Conservation (phyloP, 2,888 invertebrate genomes). For the Buathra laborator region DNA sequence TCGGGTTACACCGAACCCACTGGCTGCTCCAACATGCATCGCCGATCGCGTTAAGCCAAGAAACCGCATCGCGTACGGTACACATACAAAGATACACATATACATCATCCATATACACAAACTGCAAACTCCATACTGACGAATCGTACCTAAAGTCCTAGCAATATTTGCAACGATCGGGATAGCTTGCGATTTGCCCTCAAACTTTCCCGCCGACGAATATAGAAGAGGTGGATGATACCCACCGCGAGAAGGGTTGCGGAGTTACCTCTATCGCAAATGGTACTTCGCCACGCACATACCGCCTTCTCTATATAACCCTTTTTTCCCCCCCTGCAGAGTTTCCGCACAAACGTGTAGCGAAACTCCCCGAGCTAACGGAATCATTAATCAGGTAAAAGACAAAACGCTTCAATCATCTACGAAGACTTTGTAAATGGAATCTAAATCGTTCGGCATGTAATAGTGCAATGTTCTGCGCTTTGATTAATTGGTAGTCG, state of each 20-base stretch:
- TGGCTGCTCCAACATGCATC: background rate
- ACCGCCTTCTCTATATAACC: background rate
- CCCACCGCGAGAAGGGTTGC: conserved; percentile 58
- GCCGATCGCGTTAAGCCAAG: conserved; percentile 25
- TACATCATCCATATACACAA: background rate
- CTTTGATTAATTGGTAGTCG: background rate
- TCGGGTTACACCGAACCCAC: background rate
- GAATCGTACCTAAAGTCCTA: background rate
- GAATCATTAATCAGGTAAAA: conserved; percentile 25
- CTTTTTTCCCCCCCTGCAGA: background rate
- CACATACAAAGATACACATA: background rate
- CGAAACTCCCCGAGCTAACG: background rate
- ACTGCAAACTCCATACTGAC: background rate
- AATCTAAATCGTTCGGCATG: background rate
- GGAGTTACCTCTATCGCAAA: conserved; percentile 76
- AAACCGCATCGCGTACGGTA: conserved; percentile 67
- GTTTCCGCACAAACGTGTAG: background rate
- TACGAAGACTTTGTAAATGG: background rate
- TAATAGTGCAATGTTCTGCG: background rate
- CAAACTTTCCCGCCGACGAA: conserved; percentile 50
- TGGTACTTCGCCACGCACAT: conserved; percentile 78
- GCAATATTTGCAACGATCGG: conserved; percentile 25
- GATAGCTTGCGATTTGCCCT: conserved; percentile 22
- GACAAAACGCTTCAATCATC: conserved; percentile 33
- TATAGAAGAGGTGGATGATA: conserved; percentile 70